These are phyloP conservation scores for Adineta ricciae DNA, from an alignment of 2,888 invertebrate species.

Conservation along the genomic window DNA sequence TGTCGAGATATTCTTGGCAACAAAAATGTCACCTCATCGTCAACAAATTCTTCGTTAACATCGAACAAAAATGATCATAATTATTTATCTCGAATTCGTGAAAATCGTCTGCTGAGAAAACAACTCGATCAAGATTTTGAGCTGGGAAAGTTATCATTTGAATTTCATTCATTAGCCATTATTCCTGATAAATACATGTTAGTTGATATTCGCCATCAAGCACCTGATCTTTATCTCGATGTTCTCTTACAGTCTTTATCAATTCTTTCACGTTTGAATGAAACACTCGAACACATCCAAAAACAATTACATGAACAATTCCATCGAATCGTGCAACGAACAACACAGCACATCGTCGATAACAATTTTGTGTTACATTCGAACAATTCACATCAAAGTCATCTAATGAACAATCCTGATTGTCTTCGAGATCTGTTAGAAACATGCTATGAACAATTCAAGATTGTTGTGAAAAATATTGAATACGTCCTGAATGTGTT, in stretches of 20 bases:
- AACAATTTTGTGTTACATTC: neutral
- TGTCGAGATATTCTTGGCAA: neutral
- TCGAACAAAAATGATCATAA: neutral
- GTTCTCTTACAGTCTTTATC: slow-evolving; percentile 7
- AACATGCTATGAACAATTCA: slow-evolving; percentile 21
- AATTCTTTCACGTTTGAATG: slow-evolving; percentile 1
- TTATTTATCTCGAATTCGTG: neutral
- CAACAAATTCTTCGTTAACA: neutral
- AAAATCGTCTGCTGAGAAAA: slow-evolving; percentile 11
- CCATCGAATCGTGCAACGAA: neutral
- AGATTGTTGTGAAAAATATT: neutral
- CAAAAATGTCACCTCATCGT: neutral
- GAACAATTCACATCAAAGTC: neutral
- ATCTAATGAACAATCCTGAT: neutral
- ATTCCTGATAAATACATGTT: slow-evolving; percentile 18
- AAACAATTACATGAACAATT: slow-evolving; percentile 22
- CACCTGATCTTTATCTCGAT: slow-evolving; percentile 13
- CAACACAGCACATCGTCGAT: slow-evolving; percentile 19
- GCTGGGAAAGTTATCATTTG: neutral
- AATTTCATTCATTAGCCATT: neutral
- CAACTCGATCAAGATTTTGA: slow-evolving; percentile 22
- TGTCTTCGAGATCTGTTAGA: slow-evolving; percentile 3
- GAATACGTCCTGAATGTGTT: neutral
- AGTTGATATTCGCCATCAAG: neutral
- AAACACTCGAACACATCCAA: neutral